Evolutionary conservation across 2,797 vertebrate genomes (phyloP), one percentile per base, ranked within the genome.

Genomic region (Phaenicophaeus curvirostris): DNA sequence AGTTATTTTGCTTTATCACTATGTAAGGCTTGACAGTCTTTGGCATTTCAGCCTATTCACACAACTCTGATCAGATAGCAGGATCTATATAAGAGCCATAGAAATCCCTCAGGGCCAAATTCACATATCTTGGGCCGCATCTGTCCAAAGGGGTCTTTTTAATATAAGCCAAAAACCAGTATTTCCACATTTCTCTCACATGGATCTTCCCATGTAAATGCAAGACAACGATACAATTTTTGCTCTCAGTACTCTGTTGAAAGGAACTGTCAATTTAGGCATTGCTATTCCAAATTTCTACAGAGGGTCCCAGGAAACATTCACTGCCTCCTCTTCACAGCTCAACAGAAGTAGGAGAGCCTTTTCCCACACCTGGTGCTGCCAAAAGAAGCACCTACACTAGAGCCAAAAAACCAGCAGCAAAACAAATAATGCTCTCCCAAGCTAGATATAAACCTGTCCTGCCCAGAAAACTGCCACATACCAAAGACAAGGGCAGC

Each of bases 1-100:
- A 65, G 23, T 62, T 73, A 75, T 50, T 87, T 80, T 14, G 63
- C 25, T 63, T 87, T 46, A 76, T 62, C n/a, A 6, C 39, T 79
- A 3, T 31, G 18, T 17, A 53, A 15, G 24, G 12, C 15, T 31
- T 50, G 53, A 44, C 8, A 50, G 27, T 24, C 20, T 85, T 59
- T n/a, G 25, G 35, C 48, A 79, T 44, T 74, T 71, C 37, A 73
- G 11, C 14, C 44, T 46, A 4, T 41, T 61, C 10, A 11, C 21
- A 42, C 13, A 59, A 2, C 9, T 42, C 15, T 18, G 18, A 37
- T 0, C 71, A 8, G 31, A n/a, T 0, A 58, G 46, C 46, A 87
- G 30, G 25, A 59, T n/a, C 39, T 13, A 2, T 39, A 57, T 67
- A 6, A 8, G 13, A 53, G 12, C 14, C 33, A 59, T 25, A 23